Evolutionary conservation across 2,888 invertebrate genomes (phyloP).

Genomic region (Exocentrus adspersus): DNA sequence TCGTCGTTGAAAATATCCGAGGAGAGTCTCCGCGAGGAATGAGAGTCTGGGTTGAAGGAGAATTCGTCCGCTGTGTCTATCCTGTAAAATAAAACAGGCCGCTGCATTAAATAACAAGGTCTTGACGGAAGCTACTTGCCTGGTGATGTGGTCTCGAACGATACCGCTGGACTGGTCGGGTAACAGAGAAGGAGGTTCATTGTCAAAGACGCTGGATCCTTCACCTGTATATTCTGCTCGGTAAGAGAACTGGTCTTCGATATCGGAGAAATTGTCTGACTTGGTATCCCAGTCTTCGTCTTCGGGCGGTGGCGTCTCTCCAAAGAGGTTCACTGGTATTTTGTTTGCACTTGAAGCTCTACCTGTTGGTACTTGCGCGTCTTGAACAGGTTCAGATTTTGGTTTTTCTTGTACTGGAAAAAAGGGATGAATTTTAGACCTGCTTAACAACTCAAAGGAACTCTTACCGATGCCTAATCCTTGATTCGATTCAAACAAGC

Average conservation of each 20-base stretch:
- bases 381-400: background rate
- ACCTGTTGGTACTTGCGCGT: background rate
- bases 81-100: too few relatives aligned
- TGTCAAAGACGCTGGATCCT: conserved; percentile 52
- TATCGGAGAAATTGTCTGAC: conserved; percentile 53
- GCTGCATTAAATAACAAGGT: too few relatives aligned
- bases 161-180: conserved; percentile 52
- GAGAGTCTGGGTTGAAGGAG: conserved; percentile 50
- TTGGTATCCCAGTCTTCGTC: conserved; percentile 54
- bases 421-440: too few relatives aligned
- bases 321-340: conserved; percentile 30
- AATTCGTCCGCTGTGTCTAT: conserved; percentile 46
- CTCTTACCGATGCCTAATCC: background rate
- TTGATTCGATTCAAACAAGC: background rate
- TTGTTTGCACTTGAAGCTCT: too few relatives aligned
- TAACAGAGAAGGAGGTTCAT: conserved; percentile 54
- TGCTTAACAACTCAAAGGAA: too few relatives aligned
- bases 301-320: conserved; percentile 41
- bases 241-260: conserved; percentile 41
- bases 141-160: conserved; percentile 46
- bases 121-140: too few relatives aligned
- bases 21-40: conserved; percentile 51
- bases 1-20: conserved; percentile 53
- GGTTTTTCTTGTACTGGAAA: background rate
- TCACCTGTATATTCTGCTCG: conserved; percentile 24